phyloP scores from a whole-genome alignment of 2,888 invertebrate genomes.

The Chaitophorus viminalis region DNA sequence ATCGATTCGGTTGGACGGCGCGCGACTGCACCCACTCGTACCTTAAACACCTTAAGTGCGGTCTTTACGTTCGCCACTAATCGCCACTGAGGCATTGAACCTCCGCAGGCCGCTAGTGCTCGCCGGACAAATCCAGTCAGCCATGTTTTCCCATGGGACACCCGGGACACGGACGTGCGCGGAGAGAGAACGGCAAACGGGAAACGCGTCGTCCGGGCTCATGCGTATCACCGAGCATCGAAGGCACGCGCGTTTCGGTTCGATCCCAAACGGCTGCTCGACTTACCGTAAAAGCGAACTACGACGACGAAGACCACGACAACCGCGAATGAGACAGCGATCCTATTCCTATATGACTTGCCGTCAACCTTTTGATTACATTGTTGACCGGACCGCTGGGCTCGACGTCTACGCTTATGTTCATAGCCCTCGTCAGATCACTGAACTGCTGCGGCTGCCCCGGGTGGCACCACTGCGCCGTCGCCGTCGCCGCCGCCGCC shows the following conservation, averaged over 20 bases:
- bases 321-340: conserved; percentile 1
- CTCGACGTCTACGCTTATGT: conserved; percentile 43
- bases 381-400: conserved; percentile 48
- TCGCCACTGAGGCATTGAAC: no score
- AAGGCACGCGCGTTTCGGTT: no score
- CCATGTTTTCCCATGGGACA: not conserved
- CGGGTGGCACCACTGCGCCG: conserved; percentile 60
- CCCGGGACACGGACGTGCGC: not conserved
- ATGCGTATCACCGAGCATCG: not conserved
- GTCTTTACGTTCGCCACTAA: no score
- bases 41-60: no score
- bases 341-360: conserved; percentile 40
- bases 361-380: conserved; percentile 49
- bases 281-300: conserved; percentile 37
- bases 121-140: not conserved
- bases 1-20: not conserved
- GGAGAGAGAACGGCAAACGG: not conserved
- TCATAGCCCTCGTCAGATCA: conserved; percentile 57
- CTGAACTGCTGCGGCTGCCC: conserved; percentile 55
- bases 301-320: not conserved
- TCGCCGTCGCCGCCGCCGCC: no score
- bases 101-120: not conserved
- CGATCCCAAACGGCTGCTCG: not conserved
- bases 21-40: not conserved
- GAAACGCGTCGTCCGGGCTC: not conserved